Conservation (phyloP, 1,140 invertebrate species). For the Theocolax elegans region DNA sequence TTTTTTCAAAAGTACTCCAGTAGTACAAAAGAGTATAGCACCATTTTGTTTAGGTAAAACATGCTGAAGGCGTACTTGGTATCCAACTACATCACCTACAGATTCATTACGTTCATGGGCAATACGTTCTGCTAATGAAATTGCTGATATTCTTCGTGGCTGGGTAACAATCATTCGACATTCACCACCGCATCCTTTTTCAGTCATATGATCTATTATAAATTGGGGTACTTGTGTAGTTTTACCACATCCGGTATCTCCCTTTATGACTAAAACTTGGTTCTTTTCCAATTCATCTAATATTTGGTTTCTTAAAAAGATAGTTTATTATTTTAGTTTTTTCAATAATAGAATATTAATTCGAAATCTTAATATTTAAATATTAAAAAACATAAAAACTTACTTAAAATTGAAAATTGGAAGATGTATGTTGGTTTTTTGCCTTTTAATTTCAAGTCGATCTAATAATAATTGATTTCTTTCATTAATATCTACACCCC, state of each 20-base stretch:
- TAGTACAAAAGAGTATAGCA: slow-evolving; percentile 77
- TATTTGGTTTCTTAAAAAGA: slow-evolving; percentile 51
- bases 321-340: slow-evolving; percentile 30
- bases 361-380: too few species aligned
- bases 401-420: slow-evolving; percentile 46
- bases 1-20: slow-evolving; percentile 80
- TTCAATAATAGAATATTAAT: too few species aligned
- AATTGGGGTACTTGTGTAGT: slow-evolving; percentile 93
- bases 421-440: slow-evolving; percentile 4
- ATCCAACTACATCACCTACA: slow-evolving; percentile 86
- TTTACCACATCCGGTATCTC: slow-evolving; percentile 90
- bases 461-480: slow-evolving; percentile 28
- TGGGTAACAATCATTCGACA: slow-evolving; percentile 90
- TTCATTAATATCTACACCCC: neutral
- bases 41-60: slow-evolving; percentile 55
- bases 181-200: slow-evolving; percentile 53
- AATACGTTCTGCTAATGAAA: slow-evolving; percentile 87
- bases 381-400: too few species aligned
- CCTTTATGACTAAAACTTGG: slow-evolving; percentile 82
- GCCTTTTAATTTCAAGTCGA: neutral
- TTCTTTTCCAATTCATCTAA: slow-evolving; percentile 50
- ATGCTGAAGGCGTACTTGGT: slow-evolving; percentile 70
- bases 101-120: slow-evolving; percentile 83
- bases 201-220: slow-evolving; percentile 80
- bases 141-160: slow-evolving; percentile 89